Evolutionary conservation across 2,888 invertebrate genomes (phyloP), one percentile per base, ranked within the genome.

Genomic region (Drosophila mimica): DNA sequence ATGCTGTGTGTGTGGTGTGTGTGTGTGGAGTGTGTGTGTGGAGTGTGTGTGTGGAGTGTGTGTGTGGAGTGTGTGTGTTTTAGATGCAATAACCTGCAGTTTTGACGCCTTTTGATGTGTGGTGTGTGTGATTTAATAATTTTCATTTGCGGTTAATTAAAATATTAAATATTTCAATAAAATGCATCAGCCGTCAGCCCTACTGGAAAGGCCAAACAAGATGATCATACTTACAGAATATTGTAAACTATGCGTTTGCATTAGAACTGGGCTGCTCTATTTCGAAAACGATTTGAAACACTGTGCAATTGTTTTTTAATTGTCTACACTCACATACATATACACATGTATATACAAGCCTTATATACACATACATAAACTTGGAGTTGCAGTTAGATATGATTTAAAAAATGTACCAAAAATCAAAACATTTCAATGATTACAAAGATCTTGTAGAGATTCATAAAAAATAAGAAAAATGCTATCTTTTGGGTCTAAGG

Each of bases 161-260:
- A 85, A 79, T 76, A 82, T 86, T 69, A 85, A 86, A 85, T 85
- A 89, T 86, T 89, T 70, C 89, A 73, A 70, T 57, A 59, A 53
- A 43, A 64, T 74, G 52, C 62, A 60, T 69, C 40, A 61, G 30
- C 52, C 46, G 33, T 13, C 20, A n/a, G 28, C 9, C 11, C 20
- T 36, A 76, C 73, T 61, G 2, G 48, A 63, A 66, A 64, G 69
- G 65, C 36, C 49, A 38, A 51, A 49, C 72, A 60, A 63, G 58
- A 63, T 63, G 15, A 48, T 36, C 48, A 43, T 56, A 28, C n/a
- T 48, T 65, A 54, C 61, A 60, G 30, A 57, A 61, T 30, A 28
- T 36, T 20, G 57, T 52, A 52, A 36, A 38, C 36, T 15, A 65
- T 48, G 54, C 58, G 33, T 53, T 67, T 67, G 31, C 64, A 56